Evolutionary conservation across 1,140 invertebrate genomes (phyloP), one percentile per base, ranked within the genome.

Genomic region (Bombus impatiens): DNA sequence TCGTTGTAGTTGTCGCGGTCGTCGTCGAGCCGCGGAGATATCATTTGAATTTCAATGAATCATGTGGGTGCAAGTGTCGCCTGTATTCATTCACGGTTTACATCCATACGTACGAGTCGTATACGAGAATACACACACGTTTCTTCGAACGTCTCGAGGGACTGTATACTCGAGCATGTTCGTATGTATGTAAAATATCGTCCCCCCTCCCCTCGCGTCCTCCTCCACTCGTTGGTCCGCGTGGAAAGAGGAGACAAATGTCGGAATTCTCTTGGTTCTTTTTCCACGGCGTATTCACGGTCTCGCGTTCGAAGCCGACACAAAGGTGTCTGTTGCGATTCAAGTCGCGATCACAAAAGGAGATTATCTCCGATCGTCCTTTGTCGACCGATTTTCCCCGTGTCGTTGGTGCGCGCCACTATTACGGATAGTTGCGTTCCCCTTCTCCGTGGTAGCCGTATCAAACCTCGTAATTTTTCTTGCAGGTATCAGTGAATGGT

Each of bases 11-110:
- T 53, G 70, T 71, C 70, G 70, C 5, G 1, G 37, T 71, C 40
- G 37, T 28, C 28, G 70, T 32, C 71, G 71, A 13, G 81, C 35
- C 70, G 70, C 68, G 62, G 68, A 88, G 88, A 92, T 91, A 92
- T 91, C 89, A 94, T 94, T 94, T 94, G 93, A 94, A 94, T 94
- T 94, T 94, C 93, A 94, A 94, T 94, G 93, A 93, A 92, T 92
- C 89, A 90, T 92, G 92, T 93, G 92, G 93, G 93, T 93, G 93
- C 91, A 90, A 92, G 88, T 91, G 88, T 93, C 90, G 87, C 71
- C 80, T 47, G 79, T 59, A 84, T 89, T 88, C 89, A 89, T 91
- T 86, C 89, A 84, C 86, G 79, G 57, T 78, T 77, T 59, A 83
- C 88, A 40, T 82, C 70, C 62, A 76, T 57, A 67, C 76, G 78